Conservation (phyloP, 2,888 invertebrate genomes). For the Griposia aprilina region DNA sequence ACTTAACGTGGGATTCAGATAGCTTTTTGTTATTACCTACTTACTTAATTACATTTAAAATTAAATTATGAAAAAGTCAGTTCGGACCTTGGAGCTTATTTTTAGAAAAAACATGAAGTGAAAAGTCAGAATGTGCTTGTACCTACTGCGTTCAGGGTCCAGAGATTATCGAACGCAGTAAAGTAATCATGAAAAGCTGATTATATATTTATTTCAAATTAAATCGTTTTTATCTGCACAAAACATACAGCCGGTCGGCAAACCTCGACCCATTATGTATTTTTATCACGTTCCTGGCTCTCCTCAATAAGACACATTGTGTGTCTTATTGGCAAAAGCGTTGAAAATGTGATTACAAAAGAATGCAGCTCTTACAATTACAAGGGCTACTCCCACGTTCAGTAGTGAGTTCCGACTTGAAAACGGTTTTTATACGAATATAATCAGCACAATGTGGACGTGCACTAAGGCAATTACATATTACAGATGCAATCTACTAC, state of each 20-base stretch:
- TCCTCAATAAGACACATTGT: constrained; percentile 47
- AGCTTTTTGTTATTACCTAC: constrained; percentile 68
- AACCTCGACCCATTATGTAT: constrained; percentile 46
- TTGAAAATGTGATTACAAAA: constrained; percentile 57
- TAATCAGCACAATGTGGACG: constrained; percentile 64
- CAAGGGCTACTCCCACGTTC: constrained; percentile 54
- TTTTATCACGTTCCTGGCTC: constrained; percentile 54
- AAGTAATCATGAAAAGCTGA: constrained; percentile 38
- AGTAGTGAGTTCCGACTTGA: constrained; percentile 41
- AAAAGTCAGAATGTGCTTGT: not conserved
- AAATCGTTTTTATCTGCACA: constrained; percentile 54
- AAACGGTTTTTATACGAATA: constrained; percentile 70
- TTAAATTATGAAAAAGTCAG: constrained; percentile 30
- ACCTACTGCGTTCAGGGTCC: constrained; percentile 1
- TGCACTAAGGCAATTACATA: constrained; percentile 76
- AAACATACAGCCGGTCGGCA: constrained; percentile 40
- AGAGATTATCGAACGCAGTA: constrained; percentile 37
- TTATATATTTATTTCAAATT: constrained; percentile 46
- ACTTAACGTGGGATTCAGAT: constrained; percentile 79
- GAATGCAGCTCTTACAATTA: constrained; percentile 60
- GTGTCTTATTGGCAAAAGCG: constrained; percentile 44
- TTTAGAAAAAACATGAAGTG: constrained; percentile 1
- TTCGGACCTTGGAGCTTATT: constrained; percentile 11
- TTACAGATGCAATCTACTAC: constrained; percentile 81
- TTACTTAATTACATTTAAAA: constrained; percentile 54